Evolutionary conservation across 2,113 vertebrate species (phyloP), one percentile per base, ranked within the genome.

Genomic region (Spilogale gracilis): DNA sequence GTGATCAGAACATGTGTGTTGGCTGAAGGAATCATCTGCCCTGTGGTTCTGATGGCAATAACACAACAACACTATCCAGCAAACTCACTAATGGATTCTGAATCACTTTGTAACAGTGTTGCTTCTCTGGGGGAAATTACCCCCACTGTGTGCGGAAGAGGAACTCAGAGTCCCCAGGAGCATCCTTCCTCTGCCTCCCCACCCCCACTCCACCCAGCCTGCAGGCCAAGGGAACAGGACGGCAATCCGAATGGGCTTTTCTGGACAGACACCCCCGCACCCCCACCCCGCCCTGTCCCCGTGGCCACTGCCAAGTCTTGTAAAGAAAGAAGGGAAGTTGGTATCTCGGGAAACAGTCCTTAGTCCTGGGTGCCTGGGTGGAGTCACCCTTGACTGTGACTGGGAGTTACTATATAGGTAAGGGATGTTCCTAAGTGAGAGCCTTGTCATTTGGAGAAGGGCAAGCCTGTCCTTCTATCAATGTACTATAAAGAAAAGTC

Each of bases 271-370:
- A 0, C 20, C 30, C 13, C 27, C 9, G 25, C 23, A 20, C 6
- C 38, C 38, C 50, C 50, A 1, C 50, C 50, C 50, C 50, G 50
- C 21, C 60, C 8, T 38, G 63, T 32, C 82, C 76, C 12, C 30
- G 61, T 65, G 71, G 63, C 43, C 76, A 27, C 23, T 89, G 85
- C 67, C 71, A 67, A 89, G 79, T 30, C 14, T 21, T 76, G 30
- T 18, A 38, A 92, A 80, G 71, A 50, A 92, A 58, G 73, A 58
- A 88, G 52, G 73, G 82, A 45, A 81, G 78, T 14, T 85, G 78
- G 65, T 25, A 63, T 63, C 94, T 93, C 71, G 86, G 90, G 82
- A 79, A 91, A 80, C 12, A 45, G 48, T 45, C 61, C 85, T 81
- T 65, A 48, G 32, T 91, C 79, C 61, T 9, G 8, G 82, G 71